phyloP scores from a whole-genome alignment of 2,113 vertebrate genomes.

The zebrafish (Danio rerio) region GRCz12tu NC_133177.1:6948001-6948500 shows the following conservation, averaged over 20 bases:
- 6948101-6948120: slow-evolving; percentile 35
- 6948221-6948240: slow-evolving; percentile 21
- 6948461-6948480: slow-evolving; percentile 32
- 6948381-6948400: slow-evolving; percentile 37
- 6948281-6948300: slow-evolving; percentile 15
- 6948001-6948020: slow-evolving; percentile 66
- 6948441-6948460: background rate
- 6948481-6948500: slow-evolving; percentile 32
- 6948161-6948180: background rate
- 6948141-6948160: slow-evolving; percentile 13
- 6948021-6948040: slow-evolving; percentile 69
- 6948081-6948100: slow-evolving; percentile 45
- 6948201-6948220: background rate
- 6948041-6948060: slow-evolving; percentile 67
- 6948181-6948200: slow-evolving; percentile 4
- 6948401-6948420: slow-evolving; percentile 21
- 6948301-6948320: background rate
- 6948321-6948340: slow-evolving; percentile 12
- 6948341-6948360: background rate
- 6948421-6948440: slow-evolving; percentile 10
- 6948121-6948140: background rate
- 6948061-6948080: slow-evolving; percentile 66
- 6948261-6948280: slow-evolving; percentile 9
- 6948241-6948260: slow-evolving; percentile 16
- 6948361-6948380: slow-evolving; percentile 20